phyloP scores from a whole-genome alignment of 1,140 invertebrate species.

The Latrodectus geometricus region DNA sequence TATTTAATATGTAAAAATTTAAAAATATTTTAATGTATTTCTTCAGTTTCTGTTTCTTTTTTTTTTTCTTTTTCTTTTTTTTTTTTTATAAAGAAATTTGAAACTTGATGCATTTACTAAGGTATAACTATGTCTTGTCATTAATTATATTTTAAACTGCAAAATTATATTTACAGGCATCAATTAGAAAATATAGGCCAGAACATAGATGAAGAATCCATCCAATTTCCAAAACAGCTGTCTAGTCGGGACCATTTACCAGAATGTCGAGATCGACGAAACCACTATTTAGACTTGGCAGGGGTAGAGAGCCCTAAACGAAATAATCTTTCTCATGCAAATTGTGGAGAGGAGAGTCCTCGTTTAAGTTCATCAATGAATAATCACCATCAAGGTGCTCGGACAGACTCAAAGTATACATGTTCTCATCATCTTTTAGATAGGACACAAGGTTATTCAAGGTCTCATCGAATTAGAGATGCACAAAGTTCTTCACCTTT shows the following conservation, averaged over 20 bases:
- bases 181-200: constrained; percentile 65
- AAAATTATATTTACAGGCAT: constrained; percentile 63
- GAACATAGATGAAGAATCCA: constrained; percentile 76
- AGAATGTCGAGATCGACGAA: constrained; percentile 68
- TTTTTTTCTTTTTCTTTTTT: too few species aligned
- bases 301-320: constrained; percentile 68
- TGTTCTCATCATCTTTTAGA: constrained; percentile 55
- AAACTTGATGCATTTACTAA: too few species aligned
- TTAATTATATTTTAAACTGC: background rate
- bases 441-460: constrained; percentile 58
- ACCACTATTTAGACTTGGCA: constrained; percentile 71
- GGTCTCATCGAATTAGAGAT: constrained; percentile 35
- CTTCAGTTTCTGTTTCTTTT: too few species aligned
- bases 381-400: background rate
- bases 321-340: constrained; percentile 21
- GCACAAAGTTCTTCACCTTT: constrained; percentile 21
- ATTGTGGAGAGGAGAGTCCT: background rate
- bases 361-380: background rate
- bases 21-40: too few species aligned
- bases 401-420: constrained; percentile 64
- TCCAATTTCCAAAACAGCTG: constrained; percentile 51
- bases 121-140: background rate
- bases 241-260: constrained; percentile 62
- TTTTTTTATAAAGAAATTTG: too few species aligned
- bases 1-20: too few species aligned